Percentiles rank a stretch among this genome's conserved stretches.
These are phyloP conservation scores for Aphodius sticticus DNA, from an alignment of 2,888 invertebrate genomes.

Conservation along the genomic window DNA sequence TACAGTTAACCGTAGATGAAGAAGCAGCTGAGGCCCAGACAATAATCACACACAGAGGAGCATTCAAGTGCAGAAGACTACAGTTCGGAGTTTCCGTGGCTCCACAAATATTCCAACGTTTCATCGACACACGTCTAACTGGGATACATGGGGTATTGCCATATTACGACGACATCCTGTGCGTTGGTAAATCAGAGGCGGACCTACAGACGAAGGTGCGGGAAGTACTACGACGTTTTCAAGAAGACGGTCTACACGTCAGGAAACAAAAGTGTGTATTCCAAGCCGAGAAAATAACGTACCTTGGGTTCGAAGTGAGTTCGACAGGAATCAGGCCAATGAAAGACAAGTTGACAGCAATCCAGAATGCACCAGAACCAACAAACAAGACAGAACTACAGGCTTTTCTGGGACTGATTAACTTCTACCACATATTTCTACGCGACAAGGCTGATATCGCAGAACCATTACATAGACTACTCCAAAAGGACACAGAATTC, in stretches of 20 bases:
- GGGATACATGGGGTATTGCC: not conserved
- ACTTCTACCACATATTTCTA: slow-evolving; percentile 25
- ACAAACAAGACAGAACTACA: slow-evolving; percentile 28
- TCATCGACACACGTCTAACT: not conserved
- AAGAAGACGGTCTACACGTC: not conserved
- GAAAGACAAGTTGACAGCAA: not conserved
- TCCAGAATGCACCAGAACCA: slow-evolving; percentile 26
- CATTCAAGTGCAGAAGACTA: slow-evolving; percentile 7
- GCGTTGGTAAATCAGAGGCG: not conserved
- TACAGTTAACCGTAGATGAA: slow-evolving; percentile 50
- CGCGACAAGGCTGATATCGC: slow-evolving; percentile 5
- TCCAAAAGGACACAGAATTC: not conserved
- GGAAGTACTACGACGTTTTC: slow-evolving; percentile 5
- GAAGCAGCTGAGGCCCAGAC: slow-evolving; percentile 49
- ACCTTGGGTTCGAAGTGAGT: slow-evolving; percentile 8
- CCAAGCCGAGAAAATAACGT: not conserved
- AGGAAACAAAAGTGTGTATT: slow-evolving; percentile 13
- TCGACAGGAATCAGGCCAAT: slow-evolving; percentile 15
- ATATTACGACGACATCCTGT: not conserved
- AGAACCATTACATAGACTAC: slow-evolving; percentile 13
- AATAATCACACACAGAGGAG: slow-evolving; percentile 39
- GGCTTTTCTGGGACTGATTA: slow-evolving; percentile 31
- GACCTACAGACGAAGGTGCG: not conserved
- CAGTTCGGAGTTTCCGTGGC: slow-evolving; percentile 14
- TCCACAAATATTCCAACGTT: not conserved